phyloP scores from a whole-genome alignment of 2,113 vertebrate species.

The Otocyon megalotis region DNA sequence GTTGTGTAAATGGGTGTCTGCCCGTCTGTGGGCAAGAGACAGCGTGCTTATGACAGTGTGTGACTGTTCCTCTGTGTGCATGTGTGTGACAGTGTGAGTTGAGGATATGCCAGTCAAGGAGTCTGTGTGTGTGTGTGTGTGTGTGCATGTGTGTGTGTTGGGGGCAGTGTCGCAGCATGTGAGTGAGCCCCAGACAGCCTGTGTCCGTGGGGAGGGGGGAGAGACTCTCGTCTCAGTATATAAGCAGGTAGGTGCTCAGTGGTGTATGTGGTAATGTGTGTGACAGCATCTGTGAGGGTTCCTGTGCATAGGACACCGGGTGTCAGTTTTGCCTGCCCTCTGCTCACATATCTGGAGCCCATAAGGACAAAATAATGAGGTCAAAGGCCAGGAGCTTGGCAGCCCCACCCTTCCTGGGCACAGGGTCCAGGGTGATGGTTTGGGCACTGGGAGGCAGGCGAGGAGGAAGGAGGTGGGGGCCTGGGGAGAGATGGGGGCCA shows the following conservation, averaged over 20 bases:
- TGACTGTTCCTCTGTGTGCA: neutral
- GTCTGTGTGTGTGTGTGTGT: neutral
- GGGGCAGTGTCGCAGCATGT: neutral
- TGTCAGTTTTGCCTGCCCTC: neutral
- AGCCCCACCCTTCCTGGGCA: neutral
- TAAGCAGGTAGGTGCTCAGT: neutral
- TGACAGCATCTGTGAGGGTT: neutral
- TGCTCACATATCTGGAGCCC: neutral
- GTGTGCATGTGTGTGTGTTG: too few relatives aligned
- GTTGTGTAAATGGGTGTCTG: neutral
- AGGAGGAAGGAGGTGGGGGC: neutral
- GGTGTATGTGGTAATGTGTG: fast-evolving
- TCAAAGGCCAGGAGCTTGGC: neutral
- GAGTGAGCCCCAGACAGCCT: neutral
- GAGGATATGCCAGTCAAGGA: neutral
- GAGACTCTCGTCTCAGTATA: neutral
- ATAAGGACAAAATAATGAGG: neutral
- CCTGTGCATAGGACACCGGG: neutral
- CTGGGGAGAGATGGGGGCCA: neutral
- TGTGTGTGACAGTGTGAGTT: neutral
- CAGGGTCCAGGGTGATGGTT: neutral
- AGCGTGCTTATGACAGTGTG: neutral
- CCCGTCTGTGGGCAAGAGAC: neutral
- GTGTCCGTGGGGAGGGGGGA: neutral
- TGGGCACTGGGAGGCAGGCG: neutral